A percentile compares a stretch with the other conserved stretches of the same genome.
phyloP scores from a whole-genome alignment of 2,888 invertebrate genomes.

The Drosophila nr. medialis region DNA sequence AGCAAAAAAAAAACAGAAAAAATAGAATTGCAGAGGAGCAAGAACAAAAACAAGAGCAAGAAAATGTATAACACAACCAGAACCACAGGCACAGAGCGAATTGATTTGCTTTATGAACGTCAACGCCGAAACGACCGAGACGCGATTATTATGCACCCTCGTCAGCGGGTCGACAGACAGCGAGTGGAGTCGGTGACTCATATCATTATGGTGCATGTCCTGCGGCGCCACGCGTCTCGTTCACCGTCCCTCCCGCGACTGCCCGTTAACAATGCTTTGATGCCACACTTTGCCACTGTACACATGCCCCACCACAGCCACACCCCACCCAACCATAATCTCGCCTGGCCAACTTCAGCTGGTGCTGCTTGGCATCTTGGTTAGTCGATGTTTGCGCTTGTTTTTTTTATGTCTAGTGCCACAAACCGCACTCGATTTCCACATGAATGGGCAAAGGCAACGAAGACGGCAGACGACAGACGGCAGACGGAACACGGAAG shows the following conservation, averaged over 20 bases:
- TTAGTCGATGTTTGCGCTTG: conserved; percentile 29
- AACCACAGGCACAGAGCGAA: conserved; percentile 47
- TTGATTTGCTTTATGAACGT: conserved; percentile 79
- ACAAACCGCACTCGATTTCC: conserved; percentile 76
- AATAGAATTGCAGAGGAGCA: conserved; percentile 13
- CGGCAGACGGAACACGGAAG: not conserved
- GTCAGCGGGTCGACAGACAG: conserved; percentile 19
- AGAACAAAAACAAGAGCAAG: conserved; percentile 1
- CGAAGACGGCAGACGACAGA: conserved; percentile 13
- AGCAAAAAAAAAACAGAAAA: conserved; percentile 57
- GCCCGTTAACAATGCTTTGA: conserved; percentile 44
- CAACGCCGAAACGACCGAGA: conserved; percentile 57
- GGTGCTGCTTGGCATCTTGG: conserved; percentile 2
- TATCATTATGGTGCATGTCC: conserved; percentile 77
- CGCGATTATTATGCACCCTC: conserved; percentile 77
- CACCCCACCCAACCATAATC: not conserved
- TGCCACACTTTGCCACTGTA: conserved; percentile 44
- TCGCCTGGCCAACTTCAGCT: conserved; percentile 1
- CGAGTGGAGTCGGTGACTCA: conserved; percentile 70
- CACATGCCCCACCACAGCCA: not conserved
- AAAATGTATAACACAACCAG: conserved; percentile 30
- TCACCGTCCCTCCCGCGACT: conserved; percentile 1
- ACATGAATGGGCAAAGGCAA: conserved; percentile 61
- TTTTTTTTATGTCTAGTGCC: conserved; percentile 66
- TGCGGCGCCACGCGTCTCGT: conserved; percentile 69